phyloP scores from a whole-genome alignment of 2,113 vertebrate species.

The Oophaga pumilio region DNA sequence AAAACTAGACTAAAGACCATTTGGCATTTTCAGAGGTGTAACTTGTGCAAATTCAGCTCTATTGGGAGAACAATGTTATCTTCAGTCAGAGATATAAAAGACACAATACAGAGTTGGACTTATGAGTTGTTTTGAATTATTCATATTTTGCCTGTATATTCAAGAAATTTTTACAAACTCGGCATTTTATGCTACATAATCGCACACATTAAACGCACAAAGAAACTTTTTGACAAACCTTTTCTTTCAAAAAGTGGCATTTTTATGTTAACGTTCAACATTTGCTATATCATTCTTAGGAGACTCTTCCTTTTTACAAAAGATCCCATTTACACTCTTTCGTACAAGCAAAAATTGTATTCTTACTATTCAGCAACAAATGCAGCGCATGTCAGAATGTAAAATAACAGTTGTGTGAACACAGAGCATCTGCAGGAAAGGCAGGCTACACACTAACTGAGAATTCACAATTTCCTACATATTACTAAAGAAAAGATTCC shows the following conservation, averaged over 20 bases:
- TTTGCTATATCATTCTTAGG: constrained; percentile 80
- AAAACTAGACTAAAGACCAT: constrained; percentile 89
- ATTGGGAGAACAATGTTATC: constrained; percentile 88
- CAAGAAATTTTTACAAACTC: constrained; percentile 84
- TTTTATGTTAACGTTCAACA: constrained; percentile 81
- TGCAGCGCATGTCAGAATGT: constrained; percentile 77
- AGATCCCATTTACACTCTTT: constrained; percentile 76
- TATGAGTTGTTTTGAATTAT: constrained; percentile 94
- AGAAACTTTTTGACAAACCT: constrained; percentile 84
- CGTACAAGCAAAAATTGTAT: constrained; percentile 72
- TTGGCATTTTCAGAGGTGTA: constrained; percentile 89
- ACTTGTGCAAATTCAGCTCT: constrained; percentile 96
- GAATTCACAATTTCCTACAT: constrained; percentile 58
- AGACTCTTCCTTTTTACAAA: constrained; percentile 77
- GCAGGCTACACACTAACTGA: constrained; percentile 20
- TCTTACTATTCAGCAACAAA: constrained; percentile 77
- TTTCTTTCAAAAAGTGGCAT: constrained; percentile 81
- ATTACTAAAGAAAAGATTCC: constrained; percentile 67
- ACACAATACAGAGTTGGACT: constrained; percentile 82
- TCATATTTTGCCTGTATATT: constrained; percentile 90
- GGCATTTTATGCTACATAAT: constrained; percentile 86
- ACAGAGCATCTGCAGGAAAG: constrained; percentile 67
- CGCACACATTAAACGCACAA: constrained; percentile 80
- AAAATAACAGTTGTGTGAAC: constrained; percentile 70
- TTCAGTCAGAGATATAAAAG: constrained; percentile 88